These are phyloP conservation scores for Pseudochirops corinnae DNA, from an alignment of 2,797 vertebrate genomes.

Conservation along the genomic window DNA sequence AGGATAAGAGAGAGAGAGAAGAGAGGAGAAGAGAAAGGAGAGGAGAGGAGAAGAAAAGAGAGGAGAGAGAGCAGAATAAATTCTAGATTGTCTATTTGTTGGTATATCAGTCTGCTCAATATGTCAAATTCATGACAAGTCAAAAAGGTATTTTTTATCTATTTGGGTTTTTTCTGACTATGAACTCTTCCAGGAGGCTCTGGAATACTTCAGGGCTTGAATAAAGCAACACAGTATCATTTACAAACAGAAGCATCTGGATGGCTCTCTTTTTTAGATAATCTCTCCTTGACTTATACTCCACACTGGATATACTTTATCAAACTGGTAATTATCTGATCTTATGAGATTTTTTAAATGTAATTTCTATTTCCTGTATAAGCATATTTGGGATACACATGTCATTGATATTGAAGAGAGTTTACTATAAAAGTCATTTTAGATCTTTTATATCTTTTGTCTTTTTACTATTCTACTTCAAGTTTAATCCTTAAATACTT, in stretches of 20 bases:
- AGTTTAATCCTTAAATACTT: background rate
- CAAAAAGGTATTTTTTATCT: background rate
- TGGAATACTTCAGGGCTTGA: too few species aligned
- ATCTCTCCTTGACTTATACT: background rate
- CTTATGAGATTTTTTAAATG: background rate
- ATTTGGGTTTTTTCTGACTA: background rate
- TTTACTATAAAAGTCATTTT: background rate
- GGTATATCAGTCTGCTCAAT: too few species aligned
- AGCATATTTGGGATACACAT: background rate
- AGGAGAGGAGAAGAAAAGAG: too few species aligned
- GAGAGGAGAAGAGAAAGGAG: too few species aligned
- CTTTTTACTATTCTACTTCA: background rate
- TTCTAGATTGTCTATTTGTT: too few species aligned
- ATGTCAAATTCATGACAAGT: background rate
- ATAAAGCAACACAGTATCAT: too few species aligned
- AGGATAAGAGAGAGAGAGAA: too few species aligned
- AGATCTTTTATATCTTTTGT: background rate
- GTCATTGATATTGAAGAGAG: too few species aligned
- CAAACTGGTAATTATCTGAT: background rate
- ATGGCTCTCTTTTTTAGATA: background rate
- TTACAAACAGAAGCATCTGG: background rate
- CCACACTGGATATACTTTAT: background rate
- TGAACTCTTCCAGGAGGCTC: background rate
- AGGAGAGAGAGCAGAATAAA: background rate
- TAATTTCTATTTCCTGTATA: background rate